A percentile compares a stretch with the other conserved stretches of the same genome.
phyloP scores from a whole-genome alignment of 1,140 invertebrate genomes.

The Schlechtendalia chinensis region DNA sequence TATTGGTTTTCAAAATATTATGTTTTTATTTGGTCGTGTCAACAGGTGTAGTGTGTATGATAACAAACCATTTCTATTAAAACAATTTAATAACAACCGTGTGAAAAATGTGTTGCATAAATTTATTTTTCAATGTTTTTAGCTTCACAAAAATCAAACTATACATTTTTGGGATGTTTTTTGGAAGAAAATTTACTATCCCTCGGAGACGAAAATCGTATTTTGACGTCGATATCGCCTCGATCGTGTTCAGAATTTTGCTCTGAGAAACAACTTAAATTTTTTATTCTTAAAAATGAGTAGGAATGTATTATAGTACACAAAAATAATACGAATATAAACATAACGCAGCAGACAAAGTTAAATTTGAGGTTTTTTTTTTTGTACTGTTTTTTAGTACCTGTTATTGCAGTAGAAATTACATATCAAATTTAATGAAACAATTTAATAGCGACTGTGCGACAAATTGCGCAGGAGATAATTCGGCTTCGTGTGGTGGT shows the following conservation, averaged over 20 bases:
- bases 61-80: neutral
- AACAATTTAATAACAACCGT: neutral
- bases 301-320: neutral
- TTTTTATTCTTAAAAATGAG: constrained; percentile 21
- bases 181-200: constrained; percentile 4
- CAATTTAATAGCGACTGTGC: constrained; percentile 11
- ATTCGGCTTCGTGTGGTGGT: constrained; percentile 4
- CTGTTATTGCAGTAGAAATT: constrained; percentile 28
- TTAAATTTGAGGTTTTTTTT: neutral
- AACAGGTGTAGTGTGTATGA: neutral
- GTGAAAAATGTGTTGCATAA: neutral
- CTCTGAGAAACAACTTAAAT: neutral
- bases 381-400: neutral
- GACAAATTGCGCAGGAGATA: constrained; percentile 5
- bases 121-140: neutral
- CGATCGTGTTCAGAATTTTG: constrained; percentile 9
- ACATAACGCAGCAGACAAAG: neutral
- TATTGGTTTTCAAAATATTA: neutral
- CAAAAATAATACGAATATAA: neutral
- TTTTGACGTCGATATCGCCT: neutral
- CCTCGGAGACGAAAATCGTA: constrained; percentile 16
- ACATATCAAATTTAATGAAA: constrained; percentile 23
- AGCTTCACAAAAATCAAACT: neutral
- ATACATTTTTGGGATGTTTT: constrained; percentile 22
- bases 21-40: neutral